These are phyloP conservation scores for Antedon bifida DNA, from an alignment of 35 echinoderm and acorn worm species.

Conservation along the genomic window DNA sequence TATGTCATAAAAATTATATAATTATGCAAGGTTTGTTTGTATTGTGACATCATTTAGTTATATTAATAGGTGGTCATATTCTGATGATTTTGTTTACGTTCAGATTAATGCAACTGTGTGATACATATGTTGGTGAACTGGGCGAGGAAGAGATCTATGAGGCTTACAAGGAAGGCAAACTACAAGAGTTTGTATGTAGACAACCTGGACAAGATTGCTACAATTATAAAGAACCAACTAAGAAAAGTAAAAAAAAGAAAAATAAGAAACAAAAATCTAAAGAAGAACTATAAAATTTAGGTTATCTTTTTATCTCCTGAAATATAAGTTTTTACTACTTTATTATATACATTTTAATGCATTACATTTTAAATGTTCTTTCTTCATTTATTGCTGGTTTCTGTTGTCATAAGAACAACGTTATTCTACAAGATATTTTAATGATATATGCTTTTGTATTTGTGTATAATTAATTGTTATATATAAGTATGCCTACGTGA, in stretches of 20 bases:
- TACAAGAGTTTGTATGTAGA: conserved; percentile 29
- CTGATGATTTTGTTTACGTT: background rate
- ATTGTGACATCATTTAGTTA: background rate
- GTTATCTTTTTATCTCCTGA: no score
- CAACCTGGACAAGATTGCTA: background rate
- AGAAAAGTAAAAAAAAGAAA: background rate
- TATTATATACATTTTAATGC: no score
- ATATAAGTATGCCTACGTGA: no score
- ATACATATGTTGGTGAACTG: conserved; percentile 45
- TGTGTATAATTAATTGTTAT: no score
- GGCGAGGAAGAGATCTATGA: conserved; percentile 65
- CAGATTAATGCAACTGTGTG: conserved; percentile 60
- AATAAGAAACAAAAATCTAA: background rate
- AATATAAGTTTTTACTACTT: no score
- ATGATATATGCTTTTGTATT: no score
- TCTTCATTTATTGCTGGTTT: no score
- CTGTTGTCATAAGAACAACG: no score
- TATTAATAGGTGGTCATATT: background rate
- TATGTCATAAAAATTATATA: no score
- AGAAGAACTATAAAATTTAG: background rate
- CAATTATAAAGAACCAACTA: background rate
- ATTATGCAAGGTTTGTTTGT: no score
- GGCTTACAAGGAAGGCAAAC: conserved; percentile 21
- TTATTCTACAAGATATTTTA: no score
- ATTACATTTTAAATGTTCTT: no score